Conservation (phyloP, 2,888 invertebrate species). For the Dynastes grantii region DNA sequence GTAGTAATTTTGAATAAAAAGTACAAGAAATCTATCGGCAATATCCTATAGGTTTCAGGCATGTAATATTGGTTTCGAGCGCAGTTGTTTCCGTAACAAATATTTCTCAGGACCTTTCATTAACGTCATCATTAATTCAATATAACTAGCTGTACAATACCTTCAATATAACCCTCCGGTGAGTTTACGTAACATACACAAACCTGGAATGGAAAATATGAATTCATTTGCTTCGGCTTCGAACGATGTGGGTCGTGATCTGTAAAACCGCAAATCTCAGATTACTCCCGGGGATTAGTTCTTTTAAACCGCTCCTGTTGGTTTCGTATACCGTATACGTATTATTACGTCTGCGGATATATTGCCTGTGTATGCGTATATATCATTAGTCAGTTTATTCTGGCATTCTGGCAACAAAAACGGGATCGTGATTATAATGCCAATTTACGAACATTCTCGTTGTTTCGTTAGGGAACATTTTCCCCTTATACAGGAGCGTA, state of each 20-base stretch:
- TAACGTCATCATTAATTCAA: constrained; percentile 32
- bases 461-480: constrained; percentile 37
- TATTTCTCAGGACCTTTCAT: neutral
- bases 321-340: constrained; percentile 24
- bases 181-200: constrained; percentile 16
- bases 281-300: constrained; percentile 51
- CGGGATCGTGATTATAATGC: constrained; percentile 45
- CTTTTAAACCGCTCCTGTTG: constrained; percentile 47
- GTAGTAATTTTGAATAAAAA: too few relatives aligned
- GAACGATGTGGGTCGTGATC: constrained; percentile 46
- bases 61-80: too few relatives aligned
- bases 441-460: constrained; percentile 46
- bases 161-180: constrained; percentile 26
- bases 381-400: constrained; percentile 47
- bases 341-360: constrained; percentile 26
- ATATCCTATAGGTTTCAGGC: too few relatives aligned
- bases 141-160: constrained; percentile 28
- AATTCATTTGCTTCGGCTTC: constrained; percentile 47
- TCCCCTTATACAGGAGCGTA: constrained; percentile 33
- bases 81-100: neutral
- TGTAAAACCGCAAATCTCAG: constrained; percentile 51
- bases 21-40: too few relatives aligned
- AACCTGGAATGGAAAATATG: constrained; percentile 49
- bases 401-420: constrained; percentile 28
- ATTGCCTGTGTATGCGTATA: constrained; percentile 9